Percentiles rank a stretch among this genome's conserved stretches.
Conservation (phyloP, 2,888 invertebrate species). For the Uropetala carovei region DNA sequence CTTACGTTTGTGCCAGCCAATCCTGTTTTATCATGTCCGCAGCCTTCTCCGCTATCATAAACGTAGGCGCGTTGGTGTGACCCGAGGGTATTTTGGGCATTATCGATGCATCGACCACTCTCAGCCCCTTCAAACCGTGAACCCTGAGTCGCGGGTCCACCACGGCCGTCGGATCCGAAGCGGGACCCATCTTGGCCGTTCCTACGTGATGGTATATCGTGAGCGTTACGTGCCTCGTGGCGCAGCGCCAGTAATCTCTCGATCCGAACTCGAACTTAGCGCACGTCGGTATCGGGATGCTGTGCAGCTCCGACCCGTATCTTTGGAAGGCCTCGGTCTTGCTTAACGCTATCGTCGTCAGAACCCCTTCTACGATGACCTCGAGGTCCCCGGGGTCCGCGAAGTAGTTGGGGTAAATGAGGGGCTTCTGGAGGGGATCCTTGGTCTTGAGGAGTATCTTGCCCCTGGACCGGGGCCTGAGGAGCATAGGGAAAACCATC, state of each 20-base stretch:
- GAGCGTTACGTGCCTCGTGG: slow-evolving; percentile 79
- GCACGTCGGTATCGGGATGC: slow-evolving; percentile 62
- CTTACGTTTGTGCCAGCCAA: neutral
- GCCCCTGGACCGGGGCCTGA: slow-evolving; percentile 69
- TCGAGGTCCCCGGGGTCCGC: slow-evolving; percentile 77
- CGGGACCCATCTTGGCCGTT: slow-evolving; percentile 70
- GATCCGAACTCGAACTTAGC: slow-evolving; percentile 76
- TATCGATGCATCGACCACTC: slow-evolving; percentile 73
- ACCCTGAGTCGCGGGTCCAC: slow-evolving; percentile 68
- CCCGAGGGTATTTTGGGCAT: slow-evolving; percentile 73
- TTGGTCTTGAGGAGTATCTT: slow-evolving; percentile 74
- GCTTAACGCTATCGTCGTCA: slow-evolving; percentile 79
- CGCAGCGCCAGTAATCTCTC: slow-evolving; percentile 83
- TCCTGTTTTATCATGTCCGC: slow-evolving; percentile 72
- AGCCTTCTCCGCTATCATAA: slow-evolving; percentile 74
- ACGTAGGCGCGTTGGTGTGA: slow-evolving; percentile 73
- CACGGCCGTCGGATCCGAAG: slow-evolving; percentile 68
- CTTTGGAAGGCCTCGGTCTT: slow-evolving; percentile 76
- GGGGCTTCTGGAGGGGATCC: slow-evolving; percentile 76
- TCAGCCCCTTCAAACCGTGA: slow-evolving; percentile 71
- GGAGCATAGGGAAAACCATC: slow-evolving; percentile 69
- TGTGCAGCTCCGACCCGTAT: slow-evolving; percentile 66
- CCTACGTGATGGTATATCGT: slow-evolving; percentile 79
- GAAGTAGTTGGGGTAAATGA: slow-evolving; percentile 78
- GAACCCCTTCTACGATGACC: slow-evolving; percentile 80